Evolutionary conservation across 2,888 invertebrate species (phyloP), one percentile per base, ranked within the genome.

Genomic region (Chouioia cunea): DNA sequence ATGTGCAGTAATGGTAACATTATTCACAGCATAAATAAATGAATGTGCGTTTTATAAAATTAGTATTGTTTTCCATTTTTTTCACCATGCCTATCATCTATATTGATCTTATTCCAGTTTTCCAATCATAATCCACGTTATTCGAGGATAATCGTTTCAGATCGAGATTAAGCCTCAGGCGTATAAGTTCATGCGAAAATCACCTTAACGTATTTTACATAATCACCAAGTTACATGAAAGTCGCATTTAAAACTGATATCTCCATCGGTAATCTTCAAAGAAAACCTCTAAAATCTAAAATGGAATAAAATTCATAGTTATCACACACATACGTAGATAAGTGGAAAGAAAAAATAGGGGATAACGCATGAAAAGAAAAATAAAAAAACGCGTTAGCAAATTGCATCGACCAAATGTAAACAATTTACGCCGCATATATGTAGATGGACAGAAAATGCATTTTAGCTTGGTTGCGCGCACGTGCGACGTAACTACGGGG

Each of bases 11-110:
- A 65, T 54, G 50, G 44, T 64, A 12, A 73, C 22, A 69, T 59
- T 68, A 57, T 70, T 65, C 68, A 71, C 47, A 65, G 62, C 60
- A 48, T 27, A 65, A 70, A 70, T 66, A 64, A 70, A 73, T 63
- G n/a, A 48, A 27, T 70, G 70, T 70, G n/a, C 53, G 68, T 73
- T 73, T 73, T 16, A 52, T 62, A 66, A 50, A 44, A 43, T 57
- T 20, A 3, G 23, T 20, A n/a, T 56, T 48, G 1, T n/a, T 36
- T 8, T 27, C 10, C 15, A 10, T 14, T 48, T 14, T 20, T 43
- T 36, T 3, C 36, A 36, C 6, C 36, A 36, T 36, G 4, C 36
- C n/a, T n/a, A n/a, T n/a, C n/a, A n/a, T n/a, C n/a, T n/a, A n/a
- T n/a, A n/a, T n/a, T n/a, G n/a, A n/a, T n/a, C n/a, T n/a, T n/a